phyloP scores from a whole-genome alignment of 2,888 invertebrate species.

The Synanthedon myopaeformis region DNA sequence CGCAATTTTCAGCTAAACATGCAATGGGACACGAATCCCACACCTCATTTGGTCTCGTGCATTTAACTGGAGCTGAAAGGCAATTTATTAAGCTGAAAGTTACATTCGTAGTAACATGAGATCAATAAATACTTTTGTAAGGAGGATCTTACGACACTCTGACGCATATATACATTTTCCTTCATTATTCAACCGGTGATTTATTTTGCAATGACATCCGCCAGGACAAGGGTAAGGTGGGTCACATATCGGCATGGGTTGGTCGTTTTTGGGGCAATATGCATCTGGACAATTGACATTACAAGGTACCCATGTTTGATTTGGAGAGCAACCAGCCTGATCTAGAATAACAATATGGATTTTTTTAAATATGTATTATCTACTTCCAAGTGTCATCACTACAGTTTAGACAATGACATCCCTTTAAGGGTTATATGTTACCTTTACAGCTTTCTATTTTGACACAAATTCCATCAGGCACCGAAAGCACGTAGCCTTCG shows the following conservation, averaged over 20 bases:
- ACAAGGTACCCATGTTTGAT: constrained; percentile 7
- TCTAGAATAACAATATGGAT: constrained; percentile 1
- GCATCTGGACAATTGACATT: constrained; percentile 5
- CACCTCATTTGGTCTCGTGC: constrained; percentile 7
- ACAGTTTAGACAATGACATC: no score
- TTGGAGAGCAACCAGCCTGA: constrained; percentile 4
- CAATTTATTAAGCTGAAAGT: neutral
- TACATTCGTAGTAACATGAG: neutral
- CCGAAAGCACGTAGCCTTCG: constrained; percentile 7
- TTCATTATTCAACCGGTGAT: constrained; percentile 4
- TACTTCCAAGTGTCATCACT: no score
- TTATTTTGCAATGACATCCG: constrained; percentile 7
- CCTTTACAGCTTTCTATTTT: constrained; percentile 6
- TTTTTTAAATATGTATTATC: no score
- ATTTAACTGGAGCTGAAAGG: constrained; percentile 6
- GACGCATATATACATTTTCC: constrained; percentile 7
- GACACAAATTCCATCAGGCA: constrained; percentile 4
- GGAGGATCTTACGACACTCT: constrained; percentile 7
- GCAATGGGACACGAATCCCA: constrained; percentile 6
- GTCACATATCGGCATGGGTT: constrained; percentile 6
- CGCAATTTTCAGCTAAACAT: constrained; percentile 6
- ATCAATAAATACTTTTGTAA: neutral
- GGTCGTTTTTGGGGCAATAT: constrained; percentile 6
- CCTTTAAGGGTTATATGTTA: neutral
- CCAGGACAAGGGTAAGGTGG: constrained; percentile 4